Evolutionary conservation across 2,797 vertebrate genomes (phyloP), one percentile per base, ranked within the genome.

Genomic region (Columba guinea): DNA sequence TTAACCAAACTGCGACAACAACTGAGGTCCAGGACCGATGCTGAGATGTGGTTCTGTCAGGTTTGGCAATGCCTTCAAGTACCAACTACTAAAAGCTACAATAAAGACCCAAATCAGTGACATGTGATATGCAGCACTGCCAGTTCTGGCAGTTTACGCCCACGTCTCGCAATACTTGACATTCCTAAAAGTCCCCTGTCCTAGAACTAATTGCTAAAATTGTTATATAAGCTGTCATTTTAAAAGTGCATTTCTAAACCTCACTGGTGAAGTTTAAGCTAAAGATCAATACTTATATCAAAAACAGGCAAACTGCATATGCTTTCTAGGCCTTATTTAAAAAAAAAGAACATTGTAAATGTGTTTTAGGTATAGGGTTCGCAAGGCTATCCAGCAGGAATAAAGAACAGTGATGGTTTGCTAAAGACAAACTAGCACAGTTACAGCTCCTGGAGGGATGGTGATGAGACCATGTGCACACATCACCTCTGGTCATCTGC

Each of bases 91-190:
- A 37, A 34, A 58, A 65, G 49, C 35, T 80, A 75, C 81, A 69
- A 0, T 2, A 59, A 70, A 53, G 75, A 70, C 32, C 78, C 63
- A 83, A 51, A 89, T 13, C 44, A 53, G 81, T 17, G 79, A 14
- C 68, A 32, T 3, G 63, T 87, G 71, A 20, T 2, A 0, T 2
- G 5, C 44, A 52, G 89, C 56, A 89, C 89, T 85, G 87, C 79
- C 87, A 85, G 84, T 70, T 91, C 93, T 28, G 39, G 51, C 84
- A 30, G 81, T 56, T 65, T 30, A 70, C 39, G 92, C 84, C 81
- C 74, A 89, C 10, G 1, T 93, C 87, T 76, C 87, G n/a, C 39
- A 80, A 85, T 80, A 22, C 23, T 60, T 77, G 71, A 87, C 82
- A 92, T 92, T 89, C 87, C 82, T 80, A 70, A 65, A 74, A 91